Conservation (phyloP, 2,888 invertebrate genomes). For the Polyploca ridens region DNA sequence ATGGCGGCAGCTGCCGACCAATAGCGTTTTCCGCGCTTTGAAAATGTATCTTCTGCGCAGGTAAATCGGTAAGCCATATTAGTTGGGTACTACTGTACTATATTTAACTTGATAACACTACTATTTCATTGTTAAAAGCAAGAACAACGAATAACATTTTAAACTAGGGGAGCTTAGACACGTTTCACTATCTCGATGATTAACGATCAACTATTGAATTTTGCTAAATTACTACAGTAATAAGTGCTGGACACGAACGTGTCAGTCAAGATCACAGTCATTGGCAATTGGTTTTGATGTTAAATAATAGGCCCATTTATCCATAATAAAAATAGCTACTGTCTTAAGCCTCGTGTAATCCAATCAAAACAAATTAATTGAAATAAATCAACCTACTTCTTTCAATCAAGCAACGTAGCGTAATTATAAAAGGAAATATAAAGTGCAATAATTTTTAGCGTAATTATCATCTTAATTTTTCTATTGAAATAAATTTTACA, state of each 20-base stretch:
- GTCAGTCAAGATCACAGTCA: neutral
- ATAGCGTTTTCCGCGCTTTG: too few species aligned
- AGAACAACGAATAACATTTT: too few species aligned
- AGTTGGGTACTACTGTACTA: too few species aligned
- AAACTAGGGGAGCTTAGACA: neutral
- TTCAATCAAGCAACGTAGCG: neutral
- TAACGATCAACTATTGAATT: neutral
- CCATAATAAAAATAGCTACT: neutral
- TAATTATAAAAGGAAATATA: neutral
- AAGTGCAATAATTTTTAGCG: neutral
- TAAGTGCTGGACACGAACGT: neutral
- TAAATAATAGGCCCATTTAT: slow-evolving; percentile 2
- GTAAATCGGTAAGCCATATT: too few species aligned
- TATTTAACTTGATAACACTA: too few species aligned
- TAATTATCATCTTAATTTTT: neutral
- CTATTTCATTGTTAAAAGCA: too few species aligned
- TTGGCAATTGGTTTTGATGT: slow-evolving; percentile 10
- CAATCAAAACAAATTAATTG: too few species aligned
- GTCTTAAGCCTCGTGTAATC: too few species aligned
- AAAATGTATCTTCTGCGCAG: too few species aligned
- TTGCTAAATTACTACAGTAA: neutral
- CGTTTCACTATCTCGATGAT: neutral
- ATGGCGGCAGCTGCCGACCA: too few species aligned
- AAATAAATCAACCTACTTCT: neutral
- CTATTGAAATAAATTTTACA: neutral